phyloP scores from a whole-genome alignment of 2,797 vertebrate genomes.

The Tadarida brasiliensis region DNA sequence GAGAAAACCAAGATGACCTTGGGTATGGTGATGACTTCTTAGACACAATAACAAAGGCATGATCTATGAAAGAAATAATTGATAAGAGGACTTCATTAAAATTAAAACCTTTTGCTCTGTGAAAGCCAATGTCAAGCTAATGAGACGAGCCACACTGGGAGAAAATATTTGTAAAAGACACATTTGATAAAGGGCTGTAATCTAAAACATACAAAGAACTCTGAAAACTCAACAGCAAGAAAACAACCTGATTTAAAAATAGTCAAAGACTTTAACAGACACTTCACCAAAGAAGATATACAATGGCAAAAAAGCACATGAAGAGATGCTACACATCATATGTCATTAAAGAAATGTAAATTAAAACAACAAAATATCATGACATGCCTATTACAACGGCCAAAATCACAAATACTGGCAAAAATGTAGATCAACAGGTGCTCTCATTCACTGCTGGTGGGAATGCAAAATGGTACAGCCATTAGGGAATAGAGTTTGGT shows the following conservation, averaged over 20 bases:
- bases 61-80: not conserved
- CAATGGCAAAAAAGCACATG: not conserved
- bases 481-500: not conserved
- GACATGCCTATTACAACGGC: not conserved
- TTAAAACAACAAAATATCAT: not conserved
- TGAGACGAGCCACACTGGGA: not conserved
- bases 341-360: not conserved
- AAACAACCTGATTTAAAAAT: not conserved
- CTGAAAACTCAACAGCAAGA: not conserved
- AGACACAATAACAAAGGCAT: not conserved
- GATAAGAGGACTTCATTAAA: not conserved
- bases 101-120: not conserved
- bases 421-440: not conserved
- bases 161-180: not conserved
- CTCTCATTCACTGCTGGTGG: not conserved
- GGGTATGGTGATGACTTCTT: not conserved
- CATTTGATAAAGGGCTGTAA: not conserved
- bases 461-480: not conserved
- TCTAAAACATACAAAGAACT: not conserved
- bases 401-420: not conserved
- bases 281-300: not conserved
- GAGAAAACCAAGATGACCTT: not conserved
- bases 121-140: not conserved
- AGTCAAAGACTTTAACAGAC: not conserved
- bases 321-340: not conserved